Conservation (phyloP, 2,888 invertebrate genomes). For the Eilema caniola region DNA sequence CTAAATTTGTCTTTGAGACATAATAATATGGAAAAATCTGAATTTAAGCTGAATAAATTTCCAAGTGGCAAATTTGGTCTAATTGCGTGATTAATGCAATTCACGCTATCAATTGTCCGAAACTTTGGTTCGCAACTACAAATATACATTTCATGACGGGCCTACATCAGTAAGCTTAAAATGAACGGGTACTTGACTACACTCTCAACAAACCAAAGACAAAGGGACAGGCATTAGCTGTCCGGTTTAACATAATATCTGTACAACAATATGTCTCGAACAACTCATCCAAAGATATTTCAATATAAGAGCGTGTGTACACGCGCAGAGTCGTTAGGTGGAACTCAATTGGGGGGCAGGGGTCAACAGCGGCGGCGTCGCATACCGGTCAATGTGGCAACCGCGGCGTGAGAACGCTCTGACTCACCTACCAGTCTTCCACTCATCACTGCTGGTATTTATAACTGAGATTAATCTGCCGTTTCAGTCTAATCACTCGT, state of each 20-base stretch:
- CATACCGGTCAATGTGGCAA: constrained; percentile 80
- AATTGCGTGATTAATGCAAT: too few relatives aligned
- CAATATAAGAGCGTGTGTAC: constrained; percentile 24
- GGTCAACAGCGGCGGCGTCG: constrained; percentile 71
- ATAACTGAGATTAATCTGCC: constrained; percentile 16
- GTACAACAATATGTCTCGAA: not conserved
- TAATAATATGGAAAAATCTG: too few relatives aligned
- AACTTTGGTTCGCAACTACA: too few relatives aligned
- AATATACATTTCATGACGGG: too few relatives aligned
- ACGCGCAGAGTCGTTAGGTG: constrained; percentile 60
- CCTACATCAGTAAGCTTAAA: too few relatives aligned
- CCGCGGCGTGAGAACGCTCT: constrained; percentile 75
- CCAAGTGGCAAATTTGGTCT: too few relatives aligned
- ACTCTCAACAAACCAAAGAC: too few relatives aligned
- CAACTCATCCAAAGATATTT: not conserved
- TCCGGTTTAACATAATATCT: not conserved
- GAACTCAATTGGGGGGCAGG: constrained; percentile 73
- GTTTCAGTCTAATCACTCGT: not conserved
- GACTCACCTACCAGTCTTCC: constrained; percentile 65
- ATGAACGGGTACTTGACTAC: not conserved
- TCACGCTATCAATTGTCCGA: too few relatives aligned
- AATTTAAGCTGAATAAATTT: too few relatives aligned
- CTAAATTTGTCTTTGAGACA: too few relatives aligned
- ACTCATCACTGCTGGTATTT: constrained; percentile 34
- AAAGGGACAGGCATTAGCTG: not conserved